Conservation (phyloP, 2,113 vertebrate species). For the Cephalophus harveyi region DNA sequence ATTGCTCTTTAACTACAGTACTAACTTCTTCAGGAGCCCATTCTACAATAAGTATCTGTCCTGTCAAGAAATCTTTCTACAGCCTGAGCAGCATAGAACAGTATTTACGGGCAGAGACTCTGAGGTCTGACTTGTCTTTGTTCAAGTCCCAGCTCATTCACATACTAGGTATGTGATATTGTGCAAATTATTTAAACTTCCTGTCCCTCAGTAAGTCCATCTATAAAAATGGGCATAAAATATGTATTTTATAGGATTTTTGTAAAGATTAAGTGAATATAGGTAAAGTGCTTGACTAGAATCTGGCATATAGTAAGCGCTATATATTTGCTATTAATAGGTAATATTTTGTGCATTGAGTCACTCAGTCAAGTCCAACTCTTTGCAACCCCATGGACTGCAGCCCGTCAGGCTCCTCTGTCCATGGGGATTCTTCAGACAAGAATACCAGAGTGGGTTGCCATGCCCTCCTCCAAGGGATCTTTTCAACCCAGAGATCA, state of each 20-base stretch:
- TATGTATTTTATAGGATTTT: neutral
- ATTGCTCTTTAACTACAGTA: neutral
- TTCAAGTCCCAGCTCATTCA: neutral
- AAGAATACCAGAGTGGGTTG: neutral
- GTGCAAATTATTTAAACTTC: neutral
- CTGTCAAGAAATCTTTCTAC: neutral
- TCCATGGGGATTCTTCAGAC: neutral
- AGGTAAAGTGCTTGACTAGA: neutral
- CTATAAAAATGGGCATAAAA: slow-evolving; percentile 29
- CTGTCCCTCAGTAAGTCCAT: neutral
- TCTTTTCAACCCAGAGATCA: neutral
- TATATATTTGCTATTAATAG: neutral
- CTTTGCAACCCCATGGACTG: neutral
- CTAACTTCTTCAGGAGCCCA: neutral
- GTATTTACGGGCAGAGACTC: neutral
- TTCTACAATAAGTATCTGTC: neutral
- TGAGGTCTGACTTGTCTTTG: neutral
- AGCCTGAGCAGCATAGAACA: neutral
- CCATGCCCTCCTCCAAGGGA: neutral
- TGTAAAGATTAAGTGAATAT: neutral
- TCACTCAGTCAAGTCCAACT: neutral
- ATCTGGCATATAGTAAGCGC: neutral
- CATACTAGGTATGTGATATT: neutral
- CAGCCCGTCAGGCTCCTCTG: neutral
- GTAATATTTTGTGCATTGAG: neutral